phyloP scores from a whole-genome alignment of 2,797 vertebrate species.

The Sebastes itinus region DNA sequence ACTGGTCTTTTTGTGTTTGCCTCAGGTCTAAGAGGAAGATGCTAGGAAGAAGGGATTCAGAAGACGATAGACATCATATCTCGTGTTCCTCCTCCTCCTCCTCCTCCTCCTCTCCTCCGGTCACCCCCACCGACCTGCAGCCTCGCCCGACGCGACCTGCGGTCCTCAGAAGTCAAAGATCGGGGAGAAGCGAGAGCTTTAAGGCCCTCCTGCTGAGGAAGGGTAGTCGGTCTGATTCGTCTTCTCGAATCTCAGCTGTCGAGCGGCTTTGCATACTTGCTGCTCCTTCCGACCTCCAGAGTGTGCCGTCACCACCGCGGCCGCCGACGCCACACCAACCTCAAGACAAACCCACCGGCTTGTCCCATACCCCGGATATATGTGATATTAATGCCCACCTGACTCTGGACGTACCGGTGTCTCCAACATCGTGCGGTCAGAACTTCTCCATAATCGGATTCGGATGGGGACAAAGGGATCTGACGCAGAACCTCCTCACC shows the following conservation, averaged over 20 bases:
- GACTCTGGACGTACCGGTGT: neutral
- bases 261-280: slow-evolving; percentile 85
- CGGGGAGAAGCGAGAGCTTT: slow-evolving; percentile 88
- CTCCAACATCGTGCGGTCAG: neutral
- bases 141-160: slow-evolving; percentile 32
- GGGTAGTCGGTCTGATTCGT: slow-evolving; percentile 84
- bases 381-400: neutral
- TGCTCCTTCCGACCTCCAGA: slow-evolving; percentile 74
- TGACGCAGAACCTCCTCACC: slow-evolving; percentile 36
- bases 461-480: slow-evolving; percentile 1
- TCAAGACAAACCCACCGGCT: neutral
- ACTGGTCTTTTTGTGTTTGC: neutral
- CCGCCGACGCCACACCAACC: neutral
- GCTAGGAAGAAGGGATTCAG: slow-evolving; percentile 89
- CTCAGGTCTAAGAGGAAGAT: slow-evolving; percentile 96
- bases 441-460: slow-evolving; percentile 30
- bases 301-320: slow-evolving; percentile 47
- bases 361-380: neutral
- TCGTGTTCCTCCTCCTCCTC: slow-evolving; percentile 51
- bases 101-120: slow-evolving; percentile 74
- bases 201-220: slow-evolving; percentile 94
- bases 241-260: slow-evolving; percentile 89
- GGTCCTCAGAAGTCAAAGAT: slow-evolving; percentile 21
- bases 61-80: slow-evolving; percentile 77
- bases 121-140: slow-evolving; percentile 78